A percentile compares a stretch with the other conserved stretches of the same genome.
Conservation (phyloP, 2,888 invertebrate species). For the Microdon myrmicae region DNA sequence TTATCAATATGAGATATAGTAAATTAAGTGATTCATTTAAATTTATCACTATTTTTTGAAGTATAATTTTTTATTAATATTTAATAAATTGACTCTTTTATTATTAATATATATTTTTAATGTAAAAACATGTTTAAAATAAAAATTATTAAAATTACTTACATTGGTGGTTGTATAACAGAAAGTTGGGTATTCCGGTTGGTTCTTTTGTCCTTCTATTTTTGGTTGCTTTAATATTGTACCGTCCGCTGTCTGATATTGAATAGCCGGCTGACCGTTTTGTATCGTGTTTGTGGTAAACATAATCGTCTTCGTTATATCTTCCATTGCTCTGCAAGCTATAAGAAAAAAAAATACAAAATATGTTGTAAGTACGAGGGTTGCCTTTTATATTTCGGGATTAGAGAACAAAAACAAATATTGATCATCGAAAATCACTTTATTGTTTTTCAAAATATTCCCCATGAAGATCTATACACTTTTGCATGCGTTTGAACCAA, state of each 20-base stretch:
- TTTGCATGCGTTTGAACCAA: no score
- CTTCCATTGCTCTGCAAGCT: conserved; percentile 59
- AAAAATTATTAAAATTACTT: conserved; percentile 35
- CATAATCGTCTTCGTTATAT: conserved; percentile 68
- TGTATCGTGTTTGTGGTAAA: conserved; percentile 73
- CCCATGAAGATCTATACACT: no score
- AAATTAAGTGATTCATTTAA: background rate
- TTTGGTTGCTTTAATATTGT: conserved; percentile 73
- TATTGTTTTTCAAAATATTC: no score
- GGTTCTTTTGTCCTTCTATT: conserved; percentile 70
- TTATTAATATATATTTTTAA: conserved; percentile 1
- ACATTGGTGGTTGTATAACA: conserved; percentile 71
- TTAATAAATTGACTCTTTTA: background rate
- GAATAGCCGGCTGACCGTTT: conserved; percentile 73
- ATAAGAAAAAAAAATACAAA: conserved; percentile 2
- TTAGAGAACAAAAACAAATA: no score
- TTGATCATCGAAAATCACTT: no score
- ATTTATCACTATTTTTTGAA: background rate
- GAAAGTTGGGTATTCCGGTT: conserved; percentile 76
- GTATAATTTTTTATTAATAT: background rate
- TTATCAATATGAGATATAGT: background rate
- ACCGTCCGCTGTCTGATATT: conserved; percentile 76
- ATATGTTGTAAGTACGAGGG: no score
- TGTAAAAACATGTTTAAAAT: background rate
- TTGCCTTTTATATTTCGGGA: no score